Conservation (phyloP, 2,888 invertebrate genomes). For the Chymomyza procnemis region DNA sequence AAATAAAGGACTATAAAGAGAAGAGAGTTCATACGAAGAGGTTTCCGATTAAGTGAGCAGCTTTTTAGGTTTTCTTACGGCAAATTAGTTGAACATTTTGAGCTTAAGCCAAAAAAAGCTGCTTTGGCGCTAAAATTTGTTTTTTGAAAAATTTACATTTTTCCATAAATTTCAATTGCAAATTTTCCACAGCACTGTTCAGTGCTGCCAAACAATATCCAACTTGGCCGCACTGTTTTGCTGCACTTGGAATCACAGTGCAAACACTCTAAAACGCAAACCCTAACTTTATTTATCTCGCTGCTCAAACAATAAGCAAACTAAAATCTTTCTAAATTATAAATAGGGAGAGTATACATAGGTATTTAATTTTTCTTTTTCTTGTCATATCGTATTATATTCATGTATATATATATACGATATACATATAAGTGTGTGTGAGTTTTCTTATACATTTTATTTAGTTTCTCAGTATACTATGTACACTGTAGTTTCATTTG, state of each 20-base stretch:
- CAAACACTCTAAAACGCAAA: background rate
- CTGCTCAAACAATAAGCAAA: background rate
- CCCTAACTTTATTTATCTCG: background rate
- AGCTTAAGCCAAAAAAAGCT: too few relatives aligned
- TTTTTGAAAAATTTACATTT: too few relatives aligned
- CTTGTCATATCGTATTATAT: background rate
- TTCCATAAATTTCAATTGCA: too few relatives aligned
- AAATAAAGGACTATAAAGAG: too few relatives aligned
- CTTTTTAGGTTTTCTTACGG: too few relatives aligned
- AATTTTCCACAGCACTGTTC: too few relatives aligned
- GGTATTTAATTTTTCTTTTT: background rate
- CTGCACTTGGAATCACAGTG: background rate
- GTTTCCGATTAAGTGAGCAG: too few relatives aligned
- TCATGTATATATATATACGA: background rate
- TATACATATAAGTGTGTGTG: background rate
- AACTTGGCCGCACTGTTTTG: too few relatives aligned
- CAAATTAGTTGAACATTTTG: too few relatives aligned
- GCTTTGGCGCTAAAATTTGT: too few relatives aligned
- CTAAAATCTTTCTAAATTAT: constrained; percentile 8
- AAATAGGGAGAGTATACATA: background rate
- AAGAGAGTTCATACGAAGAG: too few relatives aligned
- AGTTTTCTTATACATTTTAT: background rate
- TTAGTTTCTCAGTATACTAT: constrained; percentile 5
- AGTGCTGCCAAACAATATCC: background rate
- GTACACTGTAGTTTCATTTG: background rate